A percentile compares a stretch with the other conserved stretches of the same genome.
Conservation (phyloP, 2,113 vertebrate genomes). For the Columba livia region DNA sequence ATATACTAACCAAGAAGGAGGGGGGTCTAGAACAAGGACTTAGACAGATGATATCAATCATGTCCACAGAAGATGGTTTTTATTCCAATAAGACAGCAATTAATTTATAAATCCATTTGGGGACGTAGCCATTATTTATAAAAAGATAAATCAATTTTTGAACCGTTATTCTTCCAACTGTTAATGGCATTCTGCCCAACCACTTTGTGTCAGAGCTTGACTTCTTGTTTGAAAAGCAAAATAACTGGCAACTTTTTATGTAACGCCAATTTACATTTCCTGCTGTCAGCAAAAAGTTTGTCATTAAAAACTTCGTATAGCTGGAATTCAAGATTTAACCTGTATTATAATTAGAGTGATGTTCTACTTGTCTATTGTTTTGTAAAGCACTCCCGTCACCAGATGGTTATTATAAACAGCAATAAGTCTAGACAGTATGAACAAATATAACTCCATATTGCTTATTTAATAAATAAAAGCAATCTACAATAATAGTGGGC, state of each 20-base stretch:
- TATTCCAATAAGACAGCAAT: slow-evolving; percentile 92
- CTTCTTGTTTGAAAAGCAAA: slow-evolving; percentile 72
- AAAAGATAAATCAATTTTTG: slow-evolving; percentile 91
- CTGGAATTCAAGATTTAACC: slow-evolving; percentile 12
- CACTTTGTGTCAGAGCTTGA: slow-evolving; percentile 57
- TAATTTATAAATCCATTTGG: slow-evolving; percentile 96
- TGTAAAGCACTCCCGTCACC: slow-evolving; percentile 20
- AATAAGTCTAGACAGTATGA: background rate
- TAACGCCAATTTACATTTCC: slow-evolving; percentile 22
- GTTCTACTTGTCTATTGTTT: background rate
- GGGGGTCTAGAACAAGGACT: slow-evolving; percentile 81
- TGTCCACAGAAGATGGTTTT: slow-evolving; percentile 87
- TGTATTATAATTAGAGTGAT: background rate
- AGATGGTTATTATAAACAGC: slow-evolving; percentile 21
- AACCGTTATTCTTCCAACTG: slow-evolving; percentile 84
- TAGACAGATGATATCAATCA: slow-evolving; percentile 88
- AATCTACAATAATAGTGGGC: background rate
- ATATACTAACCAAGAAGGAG: slow-evolving; percentile 87
- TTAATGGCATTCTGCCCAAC: slow-evolving; percentile 76
- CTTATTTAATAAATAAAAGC: slow-evolving; percentile 57
- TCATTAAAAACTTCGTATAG: background rate
- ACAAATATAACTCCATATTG: background rate
- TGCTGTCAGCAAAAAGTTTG: slow-evolving; percentile 37
- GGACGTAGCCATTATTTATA: slow-evolving; percentile 91
- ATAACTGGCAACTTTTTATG: slow-evolving; percentile 41